A percentile compares a stretch with the other conserved stretches of the same genome.
Evolutionary conservation across 2,888 invertebrate genomes (phyloP).

Genomic region (Harpalus rufipes): DNA sequence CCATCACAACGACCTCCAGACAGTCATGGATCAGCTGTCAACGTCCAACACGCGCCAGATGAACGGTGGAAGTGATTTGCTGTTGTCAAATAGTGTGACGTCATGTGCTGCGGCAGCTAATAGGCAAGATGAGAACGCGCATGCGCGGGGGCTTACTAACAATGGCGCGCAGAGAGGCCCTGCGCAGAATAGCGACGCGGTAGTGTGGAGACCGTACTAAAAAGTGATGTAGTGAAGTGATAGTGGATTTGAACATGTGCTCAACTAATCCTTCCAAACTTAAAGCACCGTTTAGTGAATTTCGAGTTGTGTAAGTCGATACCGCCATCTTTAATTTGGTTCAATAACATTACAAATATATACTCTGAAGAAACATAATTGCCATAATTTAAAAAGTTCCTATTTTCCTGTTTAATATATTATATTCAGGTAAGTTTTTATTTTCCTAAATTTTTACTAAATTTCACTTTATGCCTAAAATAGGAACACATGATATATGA

Average conservation of each 20-base stretch:
- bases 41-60: conserved; percentile 81
- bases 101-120: conserved; percentile 81
- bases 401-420: no score
- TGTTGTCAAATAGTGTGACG: conserved; percentile 80
- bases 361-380: no score
- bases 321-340: background rate
- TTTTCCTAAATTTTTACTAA: no score
- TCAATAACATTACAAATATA: no score
- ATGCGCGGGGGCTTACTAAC: conserved; percentile 75
- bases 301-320: conserved; percentile 11
- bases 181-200: conserved; percentile 82
- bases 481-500: no score
- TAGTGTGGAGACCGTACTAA: conserved; percentile 89
- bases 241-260: conserved; percentile 54
- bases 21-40: conserved; percentile 87
- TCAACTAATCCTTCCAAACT: conserved; percentile 65
- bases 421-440: no score
- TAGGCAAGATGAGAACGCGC: conserved; percentile 79
- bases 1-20: conserved; percentile 84
- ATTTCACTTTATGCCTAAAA: no score
- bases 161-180: conserved; percentile 80
- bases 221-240: conserved; percentile 68
- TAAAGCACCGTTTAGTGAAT: conserved; percentile 53
- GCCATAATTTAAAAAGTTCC: no score
- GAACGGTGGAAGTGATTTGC: conserved; percentile 76